A percentile compares a stretch with the other conserved stretches of the same genome.
Conservation (phyloP, 2,797 vertebrate genomes). For the Pseudomugil gertrudae region DNA sequence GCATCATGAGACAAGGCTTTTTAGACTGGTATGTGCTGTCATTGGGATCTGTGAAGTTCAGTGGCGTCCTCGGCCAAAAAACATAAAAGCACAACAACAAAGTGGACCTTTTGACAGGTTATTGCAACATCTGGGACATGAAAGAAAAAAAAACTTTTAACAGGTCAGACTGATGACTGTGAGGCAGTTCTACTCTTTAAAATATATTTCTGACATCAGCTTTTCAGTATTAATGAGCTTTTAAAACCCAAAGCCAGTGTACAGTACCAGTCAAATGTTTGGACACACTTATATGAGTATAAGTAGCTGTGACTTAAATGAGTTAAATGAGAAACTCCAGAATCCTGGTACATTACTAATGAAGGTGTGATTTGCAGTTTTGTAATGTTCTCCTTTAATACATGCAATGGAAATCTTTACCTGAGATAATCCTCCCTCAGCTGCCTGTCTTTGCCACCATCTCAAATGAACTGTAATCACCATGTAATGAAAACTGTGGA, state of each 20-base stretch:
- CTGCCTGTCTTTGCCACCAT: not conserved
- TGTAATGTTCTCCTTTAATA: not conserved
- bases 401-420: not conserved
- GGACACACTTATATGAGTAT: no score
- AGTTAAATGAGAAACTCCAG: no score
- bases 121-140: conserved; percentile 24
- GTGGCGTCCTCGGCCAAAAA: conserved; percentile 34
- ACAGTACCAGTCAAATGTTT: no score
- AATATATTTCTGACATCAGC: not conserved
- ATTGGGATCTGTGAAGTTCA: conserved; percentile 34
- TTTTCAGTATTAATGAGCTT: not conserved
- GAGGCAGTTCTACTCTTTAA: conserved; percentile 1
- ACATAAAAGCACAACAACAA: conserved; percentile 57
- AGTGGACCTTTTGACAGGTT: conserved; percentile 48
- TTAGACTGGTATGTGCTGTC: conserved; percentile 30
- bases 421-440: not conserved
- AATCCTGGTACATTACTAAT: not conserved
- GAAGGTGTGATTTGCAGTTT: not conserved
- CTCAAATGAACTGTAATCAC: not conserved
- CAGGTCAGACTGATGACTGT: conserved; percentile 9
- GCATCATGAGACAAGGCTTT: conserved; percentile 2
- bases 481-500: not conserved
- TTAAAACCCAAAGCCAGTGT: not conserved
- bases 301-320: no score
- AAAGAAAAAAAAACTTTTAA: conserved; percentile 13